Evolutionary conservation across 2,888 invertebrate genomes (phyloP), one percentile per base, ranked within the genome.

Genomic region (Leptinotarsa tumamoca): DNA sequence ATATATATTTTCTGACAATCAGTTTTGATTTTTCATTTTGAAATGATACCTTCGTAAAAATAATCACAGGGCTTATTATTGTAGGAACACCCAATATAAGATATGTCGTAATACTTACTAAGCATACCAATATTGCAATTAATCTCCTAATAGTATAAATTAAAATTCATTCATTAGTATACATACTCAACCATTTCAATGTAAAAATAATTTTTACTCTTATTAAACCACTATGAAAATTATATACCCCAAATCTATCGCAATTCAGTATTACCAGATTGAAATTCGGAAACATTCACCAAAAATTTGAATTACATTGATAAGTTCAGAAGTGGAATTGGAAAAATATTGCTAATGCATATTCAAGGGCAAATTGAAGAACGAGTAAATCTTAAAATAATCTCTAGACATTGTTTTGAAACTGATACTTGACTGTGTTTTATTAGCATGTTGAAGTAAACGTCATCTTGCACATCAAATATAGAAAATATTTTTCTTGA

Each of bases 31-130:
- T n/a, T 52, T 52, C n/a, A 3, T 43, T 43, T 52, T 52, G 52
- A n/a, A 52, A n/a, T 52, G 73, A 76, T 67, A 79, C 74, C 71
- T 71, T 21, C 21, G 56, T 51, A 66, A 71, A 43, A 61, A 23
- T 75, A 49, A 66, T 72, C 21, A 52, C 54, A 27, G 17, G 27
- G 52, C 27, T 70, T n/a, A 58, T 70, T 58, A 58, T 49, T 70
- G 49, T 63, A 78, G 78, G 70, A 80, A 77, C 74, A 77, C 74
- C 70, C 70, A 76, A 73, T 78, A 81, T 77, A 81, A 82, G 83
- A 83, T 83, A 83, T 83, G 83, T 83, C 81, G 80, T 82, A 83
- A 81, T 80, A 81, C 79, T 82, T 72, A 73, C 78, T 81, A 79
- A 83, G 82, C 83, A 79, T 82, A 82, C 79, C 79, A 83, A 82